phyloP scores from a whole-genome alignment of 2,797 vertebrate species.

The Cyprinodon diabolis region DNA sequence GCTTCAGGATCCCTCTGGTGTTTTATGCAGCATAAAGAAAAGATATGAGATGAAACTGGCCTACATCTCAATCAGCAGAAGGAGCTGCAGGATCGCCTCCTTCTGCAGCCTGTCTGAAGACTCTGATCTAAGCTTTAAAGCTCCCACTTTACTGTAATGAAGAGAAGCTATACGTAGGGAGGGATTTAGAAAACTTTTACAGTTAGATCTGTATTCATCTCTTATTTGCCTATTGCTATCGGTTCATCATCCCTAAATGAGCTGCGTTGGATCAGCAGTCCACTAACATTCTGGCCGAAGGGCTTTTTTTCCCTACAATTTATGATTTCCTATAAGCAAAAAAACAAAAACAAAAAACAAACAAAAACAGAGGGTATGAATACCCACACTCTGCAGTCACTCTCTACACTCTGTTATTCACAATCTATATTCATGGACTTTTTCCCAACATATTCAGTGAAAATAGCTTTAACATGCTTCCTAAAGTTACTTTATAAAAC shows the following conservation, averaged over 20 bases:
- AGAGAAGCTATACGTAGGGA: slow-evolving; percentile 29
- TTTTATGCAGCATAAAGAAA: slow-evolving; percentile 15
- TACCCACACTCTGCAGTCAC: slow-evolving; percentile 45
- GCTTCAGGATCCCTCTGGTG: slow-evolving; percentile 35
- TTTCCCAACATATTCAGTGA: slow-evolving; percentile 61
- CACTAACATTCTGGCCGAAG: slow-evolving; percentile 45
- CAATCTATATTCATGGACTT: slow-evolving; percentile 34
- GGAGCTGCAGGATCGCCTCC: slow-evolving; percentile 22
- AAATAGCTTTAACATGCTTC: slow-evolving; percentile 34
- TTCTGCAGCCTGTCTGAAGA: slow-evolving; percentile 21
- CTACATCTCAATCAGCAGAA: slow-evolving; percentile 21
- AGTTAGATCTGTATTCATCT: slow-evolving; percentile 31
- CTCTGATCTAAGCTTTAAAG: slow-evolving; percentile 20
- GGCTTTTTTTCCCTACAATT: slow-evolving; percentile 60
- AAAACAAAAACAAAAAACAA: slow-evolving; percentile 21
- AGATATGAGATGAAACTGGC: slow-evolving; percentile 38
- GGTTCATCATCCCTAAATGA: slow-evolving; percentile 14
- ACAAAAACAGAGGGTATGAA: slow-evolving; percentile 20
- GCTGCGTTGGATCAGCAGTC: slow-evolving; percentile 28
- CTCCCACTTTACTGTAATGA: slow-evolving; percentile 32
- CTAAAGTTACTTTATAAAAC: slow-evolving; percentile 47
- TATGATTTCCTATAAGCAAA: slow-evolving; percentile 46
- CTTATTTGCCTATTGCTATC: slow-evolving; percentile 64
- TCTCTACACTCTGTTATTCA: slow-evolving; percentile 17
- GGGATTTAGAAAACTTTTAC: slow-evolving; percentile 31